Base-by-base conservation (phyloP, 2,888 invertebrate species). In the Caenorhabditis sp. region DNA sequence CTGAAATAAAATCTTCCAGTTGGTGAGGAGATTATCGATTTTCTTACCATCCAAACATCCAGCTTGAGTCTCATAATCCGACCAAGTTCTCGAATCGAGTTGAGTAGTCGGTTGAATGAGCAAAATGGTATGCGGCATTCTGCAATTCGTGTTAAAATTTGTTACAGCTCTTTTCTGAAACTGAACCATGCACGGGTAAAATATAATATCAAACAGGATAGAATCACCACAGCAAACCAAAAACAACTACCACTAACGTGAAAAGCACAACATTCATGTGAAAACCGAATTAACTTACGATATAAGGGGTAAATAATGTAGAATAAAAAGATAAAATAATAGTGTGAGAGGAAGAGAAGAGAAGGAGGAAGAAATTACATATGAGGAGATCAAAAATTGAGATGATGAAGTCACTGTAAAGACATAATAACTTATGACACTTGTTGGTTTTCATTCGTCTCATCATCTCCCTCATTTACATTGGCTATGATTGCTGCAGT, bases 51-150 rank as follows among this genome's bases (percentile, higher is more conserved):
- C 84, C 53, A 84, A 75, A 31, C 83, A 77, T 26, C 81, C 81
- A 21, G 72, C 93, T 17, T 97, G 93, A 76, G 95, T 94, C 88
- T 99, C 97, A 87, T 97, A 99, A 89, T 99, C 97, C 0, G 95
- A 95, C 89, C 97, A 99, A 0, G 97, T 97, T 78, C 97, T 92
- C 0, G 95, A 95, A 89, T 97, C 97, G n/a, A 96, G 95, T 87
- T 95, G 93, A 0, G 91, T 91, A 1, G 95, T 94, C 1, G 97
- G 95, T 89, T 97, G 97, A 12, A 97, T 94, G 78, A 99, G 89
- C 70, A 99, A 90, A 88, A 99, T 97, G 71, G 96, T 96, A 90
- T 99, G 97, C 12, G 69, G 17, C 43, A 43, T 43, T 43, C 43
- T 43, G 17, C 12, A 43, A 43, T 17, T 14, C 14, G 5, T 10